Conservation (phyloP, 1,140 invertebrate species). For the Drosophila mojavensis region DNA sequence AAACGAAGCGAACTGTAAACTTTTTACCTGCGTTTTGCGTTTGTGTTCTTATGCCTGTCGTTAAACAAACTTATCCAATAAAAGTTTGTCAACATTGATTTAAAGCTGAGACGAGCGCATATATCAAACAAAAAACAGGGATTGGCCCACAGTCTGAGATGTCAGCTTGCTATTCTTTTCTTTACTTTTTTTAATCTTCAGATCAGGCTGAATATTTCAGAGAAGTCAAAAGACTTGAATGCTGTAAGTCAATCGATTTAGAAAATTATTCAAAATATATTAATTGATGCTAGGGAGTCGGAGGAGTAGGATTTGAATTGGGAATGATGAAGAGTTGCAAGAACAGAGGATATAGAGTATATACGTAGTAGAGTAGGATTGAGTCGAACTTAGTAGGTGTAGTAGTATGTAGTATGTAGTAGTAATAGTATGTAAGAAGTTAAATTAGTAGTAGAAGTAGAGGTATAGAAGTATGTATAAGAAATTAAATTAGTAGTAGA, state of each 20-base stretch:
- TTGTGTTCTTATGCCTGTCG: conserved; percentile 59
- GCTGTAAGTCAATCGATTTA: conserved; percentile 1
- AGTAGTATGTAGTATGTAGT: no score
- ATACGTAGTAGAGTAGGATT: no score
- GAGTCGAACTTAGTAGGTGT: no score
- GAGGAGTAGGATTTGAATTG: no score
- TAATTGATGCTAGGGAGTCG: background rate
- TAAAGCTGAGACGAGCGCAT: conserved; percentile 76
- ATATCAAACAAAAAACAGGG: conserved; percentile 54
- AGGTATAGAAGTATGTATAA: no score
- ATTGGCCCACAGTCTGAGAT: conserved; percentile 7
- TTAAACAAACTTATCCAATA: conserved; percentile 84
- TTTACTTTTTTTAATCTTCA: conserved; percentile 29
- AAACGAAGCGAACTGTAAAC: conserved; percentile 49
- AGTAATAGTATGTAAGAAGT: no score
- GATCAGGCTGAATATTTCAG: background rate
- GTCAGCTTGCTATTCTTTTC: background rate
- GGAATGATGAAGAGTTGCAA: no score
- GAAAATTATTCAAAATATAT: background rate
- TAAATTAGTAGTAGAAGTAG: no score
- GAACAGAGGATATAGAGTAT: no score
- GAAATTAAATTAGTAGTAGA: no score
- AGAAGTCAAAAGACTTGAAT: background rate
- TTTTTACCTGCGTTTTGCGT: conserved; percentile 70
- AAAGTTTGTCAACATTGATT: conserved; percentile 84